A percentile compares a stretch with the other conserved stretches of the same genome.
These are phyloP conservation scores for Sardinella longiceps DNA, from an alignment of 2,797 vertebrate genomes.

Conservation along the genomic window DNA sequence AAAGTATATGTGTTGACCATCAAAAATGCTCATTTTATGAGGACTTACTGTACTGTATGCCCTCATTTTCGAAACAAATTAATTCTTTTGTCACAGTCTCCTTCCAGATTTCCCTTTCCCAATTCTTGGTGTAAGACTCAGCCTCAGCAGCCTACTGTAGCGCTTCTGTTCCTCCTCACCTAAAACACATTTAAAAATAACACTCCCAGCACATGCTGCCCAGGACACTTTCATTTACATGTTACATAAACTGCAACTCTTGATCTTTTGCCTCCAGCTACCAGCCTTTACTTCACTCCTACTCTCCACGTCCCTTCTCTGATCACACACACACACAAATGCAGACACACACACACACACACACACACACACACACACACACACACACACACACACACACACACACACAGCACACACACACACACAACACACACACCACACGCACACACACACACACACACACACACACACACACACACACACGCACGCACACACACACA, in stretches of 20 bases:
- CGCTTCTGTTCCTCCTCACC: constrained; percentile 30
- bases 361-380: constrained; percentile 20
- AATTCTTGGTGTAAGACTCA: background rate
- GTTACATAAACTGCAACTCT: constrained; percentile 58
- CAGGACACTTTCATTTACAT: constrained; percentile 48
- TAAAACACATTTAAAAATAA: constrained; percentile 46
- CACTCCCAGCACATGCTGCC: constrained; percentile 32
- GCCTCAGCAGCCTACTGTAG: constrained; percentile 36
- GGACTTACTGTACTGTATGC: background rate
- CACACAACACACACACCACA: constrained; percentile 1
- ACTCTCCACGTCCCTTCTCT: constrained; percentile 44
- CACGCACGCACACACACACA: background rate
- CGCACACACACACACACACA: background rate
- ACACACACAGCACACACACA: background rate
- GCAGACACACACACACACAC: background rate
- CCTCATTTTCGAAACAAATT: background rate
- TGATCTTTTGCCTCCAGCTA: constrained; percentile 49
- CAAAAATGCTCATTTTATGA: background rate
- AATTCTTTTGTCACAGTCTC: background rate
- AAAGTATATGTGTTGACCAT: background rate
- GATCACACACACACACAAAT: background rate
- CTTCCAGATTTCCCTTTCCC: background rate
- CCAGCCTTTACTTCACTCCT: constrained; percentile 39
- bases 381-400: background rate
- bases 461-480: background rate